Percentiles rank a stretch among this genome's conserved stretches.
Conservation (phyloP, 1,140 invertebrate species). For the Pinna nobilis region DNA sequence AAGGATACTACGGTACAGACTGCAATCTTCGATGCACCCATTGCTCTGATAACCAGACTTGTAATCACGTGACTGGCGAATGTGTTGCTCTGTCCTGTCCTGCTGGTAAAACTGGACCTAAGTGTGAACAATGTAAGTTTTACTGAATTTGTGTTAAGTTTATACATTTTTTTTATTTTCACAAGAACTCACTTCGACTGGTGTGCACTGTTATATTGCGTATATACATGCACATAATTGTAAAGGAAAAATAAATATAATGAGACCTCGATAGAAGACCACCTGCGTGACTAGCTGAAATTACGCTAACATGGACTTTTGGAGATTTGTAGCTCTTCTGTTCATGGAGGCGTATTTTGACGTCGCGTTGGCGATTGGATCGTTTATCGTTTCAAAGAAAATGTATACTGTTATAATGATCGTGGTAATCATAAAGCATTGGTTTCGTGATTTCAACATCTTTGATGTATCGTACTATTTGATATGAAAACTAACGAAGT, state of each 20-base stretch:
- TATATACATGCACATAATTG: slow-evolving; percentile 85
- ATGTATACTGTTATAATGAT: neutral
- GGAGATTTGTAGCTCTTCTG: too few relatives aligned
- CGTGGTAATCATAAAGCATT: neutral
- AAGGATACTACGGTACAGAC: slow-evolving; percentile 83
- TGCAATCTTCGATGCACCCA: slow-evolving; percentile 86
- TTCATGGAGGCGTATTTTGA: too few relatives aligned
- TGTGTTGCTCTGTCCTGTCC: slow-evolving; percentile 60
- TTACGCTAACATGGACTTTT: slow-evolving; percentile 90
- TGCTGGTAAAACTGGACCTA: slow-evolving; percentile 66
- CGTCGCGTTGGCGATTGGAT: slow-evolving; percentile 82
- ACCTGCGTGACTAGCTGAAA: slow-evolving; percentile 59
- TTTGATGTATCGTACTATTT: neutral
- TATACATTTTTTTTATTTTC: too few relatives aligned
- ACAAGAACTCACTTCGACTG: neutral
- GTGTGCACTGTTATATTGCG: slow-evolving; percentile 29
- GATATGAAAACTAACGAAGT: too few relatives aligned
- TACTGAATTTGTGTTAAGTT: neutral
- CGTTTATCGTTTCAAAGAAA: slow-evolving; percentile 52
- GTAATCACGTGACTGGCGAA: slow-evolving; percentile 86
- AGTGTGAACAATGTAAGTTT: slow-evolving; percentile 52
- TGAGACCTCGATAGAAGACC: slow-evolving; percentile 82
- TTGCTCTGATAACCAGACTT: slow-evolving; percentile 70
- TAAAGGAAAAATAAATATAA: slow-evolving; percentile 83
- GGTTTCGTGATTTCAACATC: neutral